Evolutionary conservation across 2,888 invertebrate species (phyloP), one percentile per base, ranked within the genome.

Genomic region (Frankliniella intonsa): DNA sequence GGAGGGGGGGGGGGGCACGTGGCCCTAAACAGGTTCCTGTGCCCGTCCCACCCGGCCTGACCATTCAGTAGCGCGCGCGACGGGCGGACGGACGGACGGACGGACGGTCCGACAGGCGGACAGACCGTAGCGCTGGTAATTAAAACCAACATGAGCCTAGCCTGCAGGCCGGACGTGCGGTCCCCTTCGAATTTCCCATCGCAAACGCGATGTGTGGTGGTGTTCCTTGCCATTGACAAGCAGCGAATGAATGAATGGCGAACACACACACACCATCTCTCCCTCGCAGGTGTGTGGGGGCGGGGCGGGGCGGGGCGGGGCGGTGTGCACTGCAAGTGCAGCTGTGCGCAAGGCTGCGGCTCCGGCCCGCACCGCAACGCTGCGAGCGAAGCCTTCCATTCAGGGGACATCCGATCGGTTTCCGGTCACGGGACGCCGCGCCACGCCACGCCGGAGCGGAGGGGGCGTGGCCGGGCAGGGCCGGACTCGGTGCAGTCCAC

Each of bases 1-100:
- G 69, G 25, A 12, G 25, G 69, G 22, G 69, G 22, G 22, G 9
- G 69, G 22, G 8, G 22, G 12, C 69, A 76, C 69, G 69, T 76
- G 69, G 69, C 69, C 69, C 22, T 76, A 25, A 76, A 76, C 69
- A 76, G 69, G 69, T 76, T 76, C 69, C 69, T 8, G 22, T 22
- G n/a, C 25, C 69, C 11, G 69, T 9, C 22, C 69, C 69, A 5
- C 9, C 22, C 69, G 14, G 19, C 55, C 55, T 55, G 55, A 9
- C 17, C 55, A 38, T 55, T 55, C 55, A 19, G 55, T 7, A 19
- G 17, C 55, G 14, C 55, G 55, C 3, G 38, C 3, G 2, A 38
- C 38, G 38, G 38, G 5, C 38, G 38, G 38, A 38, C 38, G 38
- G 2, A 38, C 38, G 38, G 38, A 38, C 38, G 38, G 38, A 38